Percentiles rank a stretch among this genome's conserved stretches.
These are phyloP conservation scores for Antechinus flavipes DNA, from an alignment of 2,113 vertebrate species.

Conservation along the genomic window DNA sequence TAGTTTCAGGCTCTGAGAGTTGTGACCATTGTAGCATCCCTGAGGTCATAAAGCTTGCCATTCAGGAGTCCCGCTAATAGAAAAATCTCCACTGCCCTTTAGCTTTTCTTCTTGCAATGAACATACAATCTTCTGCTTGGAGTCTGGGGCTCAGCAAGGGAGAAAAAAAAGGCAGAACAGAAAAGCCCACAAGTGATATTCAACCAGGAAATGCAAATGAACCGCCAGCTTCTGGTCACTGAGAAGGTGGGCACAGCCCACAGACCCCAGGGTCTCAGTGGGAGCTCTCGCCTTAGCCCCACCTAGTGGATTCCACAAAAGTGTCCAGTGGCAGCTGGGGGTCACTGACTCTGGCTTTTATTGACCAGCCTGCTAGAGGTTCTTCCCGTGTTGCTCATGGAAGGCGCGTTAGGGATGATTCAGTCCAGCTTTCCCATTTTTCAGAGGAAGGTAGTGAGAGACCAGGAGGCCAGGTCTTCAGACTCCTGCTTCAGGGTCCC, in stretches of 20 bases:
- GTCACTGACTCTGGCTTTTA: accelerated
- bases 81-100: conserved; percentile 32
- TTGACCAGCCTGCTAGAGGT: background rate
- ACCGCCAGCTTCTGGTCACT: background rate
- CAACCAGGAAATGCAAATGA: background rate
- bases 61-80: conserved; percentile 65
- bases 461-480: background rate
- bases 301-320: background rate
- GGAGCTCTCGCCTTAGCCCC: background rate
- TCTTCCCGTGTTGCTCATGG: background rate
- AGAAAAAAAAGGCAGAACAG: conserved; percentile 5
- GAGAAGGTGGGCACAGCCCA: background rate
- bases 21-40: conserved; percentile 59
- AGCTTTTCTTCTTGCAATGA: conserved; percentile 45
- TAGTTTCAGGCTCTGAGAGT: conserved; percentile 51
- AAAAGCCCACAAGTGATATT: conserved; percentile 10
- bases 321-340: background rate
- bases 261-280: background rate
- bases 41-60: conserved; percentile 50
- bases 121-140: conserved; percentile 63
- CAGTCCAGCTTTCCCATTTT: background rate
- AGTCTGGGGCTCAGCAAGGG: conserved; percentile 68
- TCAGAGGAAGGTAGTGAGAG: background rate
- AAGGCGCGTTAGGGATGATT: background rate
- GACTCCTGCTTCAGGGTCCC: background rate